These are phyloP conservation scores for Platichthys stellatus DNA, from an alignment of 2,113 vertebrate species.

Conservation along the genomic window DNA sequence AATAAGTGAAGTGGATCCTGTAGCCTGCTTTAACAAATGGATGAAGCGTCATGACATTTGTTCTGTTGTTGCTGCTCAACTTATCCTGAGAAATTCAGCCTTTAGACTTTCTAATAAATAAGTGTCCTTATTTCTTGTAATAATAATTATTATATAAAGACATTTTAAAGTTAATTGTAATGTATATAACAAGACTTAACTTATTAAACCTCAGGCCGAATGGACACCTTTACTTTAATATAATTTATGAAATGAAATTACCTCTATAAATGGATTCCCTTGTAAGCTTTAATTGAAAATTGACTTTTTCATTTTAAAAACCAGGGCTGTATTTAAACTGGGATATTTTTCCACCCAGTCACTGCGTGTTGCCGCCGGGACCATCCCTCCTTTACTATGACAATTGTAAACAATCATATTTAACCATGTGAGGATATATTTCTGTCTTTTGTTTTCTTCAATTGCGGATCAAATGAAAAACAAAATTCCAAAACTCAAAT, in stretches of 20 bases:
- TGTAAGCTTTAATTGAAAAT: background rate
- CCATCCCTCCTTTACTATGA: background rate
- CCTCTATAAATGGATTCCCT: too few species aligned
- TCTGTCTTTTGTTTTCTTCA: background rate
- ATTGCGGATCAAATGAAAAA: background rate
- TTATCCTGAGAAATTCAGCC: too few species aligned
- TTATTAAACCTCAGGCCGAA: too few species aligned
- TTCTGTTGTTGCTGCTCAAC: too few species aligned
- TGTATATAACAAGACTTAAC: too few species aligned
- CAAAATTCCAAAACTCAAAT: background rate
- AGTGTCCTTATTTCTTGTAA: too few species aligned
- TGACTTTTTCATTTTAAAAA: background rate
- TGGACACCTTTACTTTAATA: too few species aligned
- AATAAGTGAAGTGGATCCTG: background rate
- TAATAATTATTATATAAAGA: too few species aligned
- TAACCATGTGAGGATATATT: background rate
- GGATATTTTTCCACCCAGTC: background rate
- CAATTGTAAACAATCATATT: background rate
- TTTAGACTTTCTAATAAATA: too few species aligned
- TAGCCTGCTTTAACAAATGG: background rate
- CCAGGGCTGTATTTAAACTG: background rate
- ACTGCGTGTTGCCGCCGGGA: background rate
- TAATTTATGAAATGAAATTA: too few species aligned
- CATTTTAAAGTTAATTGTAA: too few species aligned
- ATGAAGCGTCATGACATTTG: background rate